Evolutionary conservation across 2,113 vertebrate species (phyloP).

Genomic region (Falco punctatus): DNA sequence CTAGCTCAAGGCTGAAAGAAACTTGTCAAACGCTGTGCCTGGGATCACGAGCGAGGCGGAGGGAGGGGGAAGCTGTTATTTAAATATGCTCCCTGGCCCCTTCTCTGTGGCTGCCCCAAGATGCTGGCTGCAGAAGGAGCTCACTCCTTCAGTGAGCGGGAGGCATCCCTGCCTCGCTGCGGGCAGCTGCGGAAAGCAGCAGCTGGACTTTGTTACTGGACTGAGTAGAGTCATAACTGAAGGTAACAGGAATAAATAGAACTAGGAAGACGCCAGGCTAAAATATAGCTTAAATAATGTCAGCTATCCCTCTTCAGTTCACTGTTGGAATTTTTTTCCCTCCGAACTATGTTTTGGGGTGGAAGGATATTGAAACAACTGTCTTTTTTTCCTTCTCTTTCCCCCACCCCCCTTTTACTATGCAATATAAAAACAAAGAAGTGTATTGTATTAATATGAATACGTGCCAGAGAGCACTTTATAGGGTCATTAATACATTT

Average conservation of each 20-base stretch:
- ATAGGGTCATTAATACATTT: constrained; percentile 69
- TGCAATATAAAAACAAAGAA: constrained; percentile 63
- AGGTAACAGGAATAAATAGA: neutral
- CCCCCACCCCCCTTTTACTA: neutral
- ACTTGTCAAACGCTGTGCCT: fast-evolving
- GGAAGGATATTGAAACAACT: constrained; percentile 39
- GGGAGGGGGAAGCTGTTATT: neutral
- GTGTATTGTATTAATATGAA: constrained; percentile 72
- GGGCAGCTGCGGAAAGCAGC: neutral
- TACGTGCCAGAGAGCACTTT: constrained; percentile 58
- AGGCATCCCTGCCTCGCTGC: neutral
- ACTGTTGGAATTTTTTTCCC: neutral
- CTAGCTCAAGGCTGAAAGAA: neutral
- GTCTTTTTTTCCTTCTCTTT: neutral
- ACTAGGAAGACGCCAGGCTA: neutral
- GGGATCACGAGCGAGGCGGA: fast-evolving
- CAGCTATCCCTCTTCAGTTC: neutral
- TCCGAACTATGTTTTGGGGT: neutral
- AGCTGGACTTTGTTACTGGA: neutral
- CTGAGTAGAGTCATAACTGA: neutral
- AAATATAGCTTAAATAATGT: neutral
- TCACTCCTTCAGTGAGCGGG: neutral
- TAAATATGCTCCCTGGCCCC: neutral
- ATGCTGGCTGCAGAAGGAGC: neutral
- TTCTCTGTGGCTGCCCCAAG: neutral